Conservation (phyloP, 1,140 invertebrate species). For the Teleopsis dalmanni region DNA sequence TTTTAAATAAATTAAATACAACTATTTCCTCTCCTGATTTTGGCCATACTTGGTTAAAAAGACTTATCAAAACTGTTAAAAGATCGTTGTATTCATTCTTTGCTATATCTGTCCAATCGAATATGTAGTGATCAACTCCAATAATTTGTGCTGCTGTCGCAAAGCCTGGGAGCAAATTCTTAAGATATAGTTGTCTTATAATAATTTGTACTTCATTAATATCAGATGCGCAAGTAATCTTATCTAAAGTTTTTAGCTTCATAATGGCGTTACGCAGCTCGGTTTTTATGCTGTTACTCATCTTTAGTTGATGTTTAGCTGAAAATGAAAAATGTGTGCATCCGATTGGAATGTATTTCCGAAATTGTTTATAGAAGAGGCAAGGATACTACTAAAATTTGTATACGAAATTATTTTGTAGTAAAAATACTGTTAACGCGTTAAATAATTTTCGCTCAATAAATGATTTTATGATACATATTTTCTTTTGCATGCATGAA, state of each 20-base stretch:
- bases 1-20: constrained; percentile 32
- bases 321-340: constrained; percentile 38
- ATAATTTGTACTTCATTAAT: constrained; percentile 14
- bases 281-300: background rate
- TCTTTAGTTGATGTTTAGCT: constrained; percentile 17
- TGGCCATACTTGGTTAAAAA: constrained; percentile 51
- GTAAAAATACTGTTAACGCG: too few relatives aligned
- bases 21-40: constrained; percentile 17
- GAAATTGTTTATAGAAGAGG: too few relatives aligned
- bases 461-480: too few relatives aligned
- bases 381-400: too few relatives aligned
- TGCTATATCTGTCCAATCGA: constrained; percentile 42
- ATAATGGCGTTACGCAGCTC: constrained; percentile 9
- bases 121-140: constrained; percentile 37
- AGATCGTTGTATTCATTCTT: constrained; percentile 43
- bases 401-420: too few relatives aligned
- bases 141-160: constrained; percentile 55
- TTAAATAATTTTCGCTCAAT: too few relatives aligned
- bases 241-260: constrained; percentile 13
- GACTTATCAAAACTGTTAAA: constrained; percentile 44
- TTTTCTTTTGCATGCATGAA: too few relatives aligned
- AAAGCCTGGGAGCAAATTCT: constrained; percentile 50
- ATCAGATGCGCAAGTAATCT: constrained; percentile 16
- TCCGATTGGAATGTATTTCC: constrained; percentile 43
- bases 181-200: constrained; percentile 13